A percentile compares a stretch with the other conserved stretches of the same genome.
Evolutionary conservation across 2,113 vertebrate genomes (phyloP).

Genomic region (Vidua chalybeata): DNA sequence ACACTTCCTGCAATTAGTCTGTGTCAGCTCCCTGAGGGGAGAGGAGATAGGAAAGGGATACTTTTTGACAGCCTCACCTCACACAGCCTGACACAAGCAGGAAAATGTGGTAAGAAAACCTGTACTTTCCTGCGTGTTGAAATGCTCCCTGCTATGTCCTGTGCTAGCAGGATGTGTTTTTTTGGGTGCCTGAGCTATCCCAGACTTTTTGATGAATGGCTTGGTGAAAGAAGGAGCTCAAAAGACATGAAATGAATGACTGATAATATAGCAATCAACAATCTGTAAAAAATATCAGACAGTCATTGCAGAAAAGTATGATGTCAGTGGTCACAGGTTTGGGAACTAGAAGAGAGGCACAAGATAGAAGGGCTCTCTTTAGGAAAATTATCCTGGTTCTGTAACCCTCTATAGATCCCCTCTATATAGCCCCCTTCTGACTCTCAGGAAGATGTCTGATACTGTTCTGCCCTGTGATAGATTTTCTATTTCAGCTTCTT

Average conservation of each 20-base stretch:
- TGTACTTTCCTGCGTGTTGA: background rate
- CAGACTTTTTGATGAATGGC: background rate
- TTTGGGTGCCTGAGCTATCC: background rate
- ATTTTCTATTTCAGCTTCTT: background rate
- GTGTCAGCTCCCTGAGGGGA: background rate
- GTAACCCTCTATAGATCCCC: background rate
- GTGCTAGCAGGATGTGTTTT: background rate
- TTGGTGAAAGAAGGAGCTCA: background rate
- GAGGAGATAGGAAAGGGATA: background rate
- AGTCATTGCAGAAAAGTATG: background rate
- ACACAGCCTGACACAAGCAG: background rate
- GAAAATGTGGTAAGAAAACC: background rate
- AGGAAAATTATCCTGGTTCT: background rate
- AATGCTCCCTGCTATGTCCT: background rate
- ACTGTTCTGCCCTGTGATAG: background rate
- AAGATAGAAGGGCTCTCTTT: background rate
- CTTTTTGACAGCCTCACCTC: background rate
- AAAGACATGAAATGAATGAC: background rate
- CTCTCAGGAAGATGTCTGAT: background rate
- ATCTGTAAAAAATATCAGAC: background rate
- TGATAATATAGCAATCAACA: background rate
- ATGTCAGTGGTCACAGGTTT: background rate
- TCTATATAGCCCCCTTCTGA: background rate
- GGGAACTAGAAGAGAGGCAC: background rate
- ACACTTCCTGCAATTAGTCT: accelerated